Percentiles rank a stretch among this genome's conserved stretches.
Evolutionary conservation across 2,113 vertebrate species (phyloP).

Genomic region (Phyllopteryx taeniolatus): DNA sequence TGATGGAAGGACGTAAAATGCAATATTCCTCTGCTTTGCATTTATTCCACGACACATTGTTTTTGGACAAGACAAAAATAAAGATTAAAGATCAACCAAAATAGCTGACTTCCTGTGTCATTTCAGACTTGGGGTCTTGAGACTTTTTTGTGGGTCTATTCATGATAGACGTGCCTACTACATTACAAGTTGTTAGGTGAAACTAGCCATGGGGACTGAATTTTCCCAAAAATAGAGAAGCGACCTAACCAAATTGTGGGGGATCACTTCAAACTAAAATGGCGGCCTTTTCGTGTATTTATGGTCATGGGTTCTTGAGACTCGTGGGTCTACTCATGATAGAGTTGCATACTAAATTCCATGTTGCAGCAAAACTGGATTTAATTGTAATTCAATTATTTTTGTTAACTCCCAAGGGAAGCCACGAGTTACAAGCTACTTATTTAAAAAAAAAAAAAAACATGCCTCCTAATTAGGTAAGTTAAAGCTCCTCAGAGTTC

Average conservation of each 20-base stretch:
- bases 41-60: background rate
- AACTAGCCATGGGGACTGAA: no score
- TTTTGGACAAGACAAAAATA: background rate
- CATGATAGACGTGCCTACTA: background rate
- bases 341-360: no score
- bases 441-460: no score
- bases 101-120: background rate
- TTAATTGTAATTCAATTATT: no score
- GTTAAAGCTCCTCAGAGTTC: background rate
- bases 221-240: no score
- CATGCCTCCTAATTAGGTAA: background rate
- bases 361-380: no score
- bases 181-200: background rate
- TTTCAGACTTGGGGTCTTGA: background rate
- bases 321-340: no score
- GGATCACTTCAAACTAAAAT: no score
- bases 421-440: no score
- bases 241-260: background rate
- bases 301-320: no score
- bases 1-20: background rate
- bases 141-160: background rate
- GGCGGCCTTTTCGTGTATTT: no score
- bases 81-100: background rate
- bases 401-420: no score
- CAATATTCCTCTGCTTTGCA: background rate